Conservation (phyloP, 2,113 vertebrate species). For the Phainopepla nitens region DNA sequence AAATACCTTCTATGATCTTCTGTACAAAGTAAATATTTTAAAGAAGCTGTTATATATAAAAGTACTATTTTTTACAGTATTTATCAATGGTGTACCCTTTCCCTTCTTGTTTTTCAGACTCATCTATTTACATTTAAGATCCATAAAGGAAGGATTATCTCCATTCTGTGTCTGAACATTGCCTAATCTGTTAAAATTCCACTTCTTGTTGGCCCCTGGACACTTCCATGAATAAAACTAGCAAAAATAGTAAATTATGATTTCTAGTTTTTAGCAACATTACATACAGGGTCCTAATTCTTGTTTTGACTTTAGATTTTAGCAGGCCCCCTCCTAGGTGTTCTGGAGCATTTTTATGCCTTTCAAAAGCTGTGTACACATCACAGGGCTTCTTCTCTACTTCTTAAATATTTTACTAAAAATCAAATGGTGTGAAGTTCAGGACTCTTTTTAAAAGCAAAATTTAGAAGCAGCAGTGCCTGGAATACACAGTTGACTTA, state of each 20-base stretch:
- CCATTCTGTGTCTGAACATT: neutral
- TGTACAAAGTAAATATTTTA: neutral
- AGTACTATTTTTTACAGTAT: neutral
- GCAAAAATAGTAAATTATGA: neutral
- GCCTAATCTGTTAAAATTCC: neutral
- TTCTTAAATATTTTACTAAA: conserved; percentile 33
- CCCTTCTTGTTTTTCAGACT: neutral
- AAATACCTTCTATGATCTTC: neutral
- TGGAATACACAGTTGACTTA: neutral
- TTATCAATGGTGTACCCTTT: neutral
- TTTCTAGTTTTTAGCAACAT: neutral
- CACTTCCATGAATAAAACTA: neutral
- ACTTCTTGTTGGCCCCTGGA: neutral
- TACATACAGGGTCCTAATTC: neutral
- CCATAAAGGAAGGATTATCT: neutral
- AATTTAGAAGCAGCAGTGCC: neutral
- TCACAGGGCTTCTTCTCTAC: neutral
- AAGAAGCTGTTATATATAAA: neutral
- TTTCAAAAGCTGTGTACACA: neutral
- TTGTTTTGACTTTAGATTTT: neutral
- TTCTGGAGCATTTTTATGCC: neutral
- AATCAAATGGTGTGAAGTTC: neutral
- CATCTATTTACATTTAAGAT: neutral
- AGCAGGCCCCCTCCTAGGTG: neutral
- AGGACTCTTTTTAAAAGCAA: neutral